Conservation (phyloP, 2,888 invertebrate genomes). For the Ceraclea dissimilis region DNA sequence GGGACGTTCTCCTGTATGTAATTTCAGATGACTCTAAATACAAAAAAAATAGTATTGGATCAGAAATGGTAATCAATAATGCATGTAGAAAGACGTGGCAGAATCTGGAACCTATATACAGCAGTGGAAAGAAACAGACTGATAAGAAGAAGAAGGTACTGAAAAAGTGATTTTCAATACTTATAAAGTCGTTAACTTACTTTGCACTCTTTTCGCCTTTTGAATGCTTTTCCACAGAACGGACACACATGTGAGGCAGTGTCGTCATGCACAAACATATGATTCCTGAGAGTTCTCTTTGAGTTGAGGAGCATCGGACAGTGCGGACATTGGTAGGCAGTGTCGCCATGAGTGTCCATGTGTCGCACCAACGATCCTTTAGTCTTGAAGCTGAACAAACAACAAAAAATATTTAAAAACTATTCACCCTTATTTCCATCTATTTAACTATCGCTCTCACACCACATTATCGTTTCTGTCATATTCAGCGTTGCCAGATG, state of each 20-base stretch:
- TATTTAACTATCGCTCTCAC: too few relatives aligned
- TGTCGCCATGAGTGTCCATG: conserved; percentile 23
- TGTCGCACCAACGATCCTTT: conserved; percentile 29
- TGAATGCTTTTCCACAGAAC: conserved; percentile 30
- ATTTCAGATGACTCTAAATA: conserved; percentile 29
- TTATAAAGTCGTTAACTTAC: too few relatives aligned
- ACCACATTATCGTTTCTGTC: too few relatives aligned
- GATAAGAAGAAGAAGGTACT: too few relatives aligned
- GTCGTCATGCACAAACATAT: conserved; percentile 29
- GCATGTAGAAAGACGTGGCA: too few relatives aligned
- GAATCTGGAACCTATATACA: too few relatives aligned
- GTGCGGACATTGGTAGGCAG: conserved; percentile 24
- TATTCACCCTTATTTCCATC: not conserved
- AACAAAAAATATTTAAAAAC: not conserved
- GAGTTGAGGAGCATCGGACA: conserved; percentile 25
- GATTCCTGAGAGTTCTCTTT: conserved; percentile 21
- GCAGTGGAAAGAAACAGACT: too few relatives aligned
- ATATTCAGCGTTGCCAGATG: too few relatives aligned
- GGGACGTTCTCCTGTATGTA: conserved; percentile 30
- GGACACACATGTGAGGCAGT: conserved; percentile 29
- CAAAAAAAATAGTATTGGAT: conserved; percentile 3
- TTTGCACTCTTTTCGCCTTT: conserved; percentile 28
- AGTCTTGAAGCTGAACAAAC: conserved; percentile 29
- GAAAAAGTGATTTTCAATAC: too few relatives aligned
- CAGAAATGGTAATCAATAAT: too few relatives aligned